Percentiles rank a stretch among this genome's conserved stretches.
Conservation (phyloP, 2,888 invertebrate species). For the Agrypnus murinus region DNA sequence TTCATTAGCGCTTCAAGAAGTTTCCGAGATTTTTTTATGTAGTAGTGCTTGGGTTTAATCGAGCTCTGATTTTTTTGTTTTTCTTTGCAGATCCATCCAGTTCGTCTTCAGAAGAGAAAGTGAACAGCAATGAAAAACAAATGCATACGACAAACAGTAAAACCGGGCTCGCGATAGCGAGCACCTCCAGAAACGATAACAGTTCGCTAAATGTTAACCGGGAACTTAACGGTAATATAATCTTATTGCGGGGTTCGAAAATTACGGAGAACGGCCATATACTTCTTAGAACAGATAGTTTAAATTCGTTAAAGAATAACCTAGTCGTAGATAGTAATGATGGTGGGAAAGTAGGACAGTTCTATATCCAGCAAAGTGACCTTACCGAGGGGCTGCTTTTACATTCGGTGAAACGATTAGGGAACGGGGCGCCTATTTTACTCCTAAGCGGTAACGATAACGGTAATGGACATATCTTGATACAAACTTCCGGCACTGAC, state of each 20-base stretch:
- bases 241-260: slow-evolving; percentile 66
- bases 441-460: slow-evolving; percentile 67
- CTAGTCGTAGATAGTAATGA: slow-evolving; percentile 63
- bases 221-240: slow-evolving; percentile 66
- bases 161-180: slow-evolving; percentile 62
- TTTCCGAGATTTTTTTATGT: slow-evolving; percentile 32
- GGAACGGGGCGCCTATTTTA: slow-evolving; percentile 67
- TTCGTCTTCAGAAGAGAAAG: slow-evolving; percentile 50
- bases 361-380: slow-evolving; percentile 68
- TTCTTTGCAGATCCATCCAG: slow-evolving; percentile 50
- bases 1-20: slow-evolving; percentile 45
- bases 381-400: slow-evolving; percentile 67
- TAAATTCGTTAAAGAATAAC: slow-evolving; percentile 59
- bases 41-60: slow-evolving; percentile 26
- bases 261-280: slow-evolving; percentile 65
- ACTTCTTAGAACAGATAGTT: slow-evolving; percentile 64
- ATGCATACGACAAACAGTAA: slow-evolving; percentile 65
- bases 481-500: slow-evolving; percentile 65
- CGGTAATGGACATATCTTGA: slow-evolving; percentile 65
- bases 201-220: slow-evolving; percentile 51
- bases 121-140: slow-evolving; percentile 54
- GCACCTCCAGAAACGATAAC: slow-evolving; percentile 58
- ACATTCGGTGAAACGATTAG: slow-evolving; percentile 68
- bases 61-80: slow-evolving; percentile 28
- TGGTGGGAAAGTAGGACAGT: slow-evolving; percentile 65